Evolutionary conservation across 1,140 invertebrate species (phyloP).

Genomic region (Magallana ariakensis): DNA sequence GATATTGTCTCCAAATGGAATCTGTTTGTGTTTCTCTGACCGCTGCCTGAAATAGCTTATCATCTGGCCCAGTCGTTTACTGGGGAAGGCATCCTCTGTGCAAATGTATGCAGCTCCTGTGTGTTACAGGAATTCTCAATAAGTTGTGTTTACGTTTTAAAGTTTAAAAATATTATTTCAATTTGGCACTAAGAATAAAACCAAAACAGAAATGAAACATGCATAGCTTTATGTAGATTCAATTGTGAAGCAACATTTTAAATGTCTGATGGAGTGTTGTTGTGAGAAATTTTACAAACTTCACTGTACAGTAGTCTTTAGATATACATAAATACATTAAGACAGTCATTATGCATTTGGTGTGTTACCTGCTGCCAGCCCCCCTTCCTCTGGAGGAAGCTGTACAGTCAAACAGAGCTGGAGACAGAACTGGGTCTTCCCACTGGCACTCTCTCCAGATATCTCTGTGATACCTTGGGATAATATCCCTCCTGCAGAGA

Average conservation of each 20-base stretch:
- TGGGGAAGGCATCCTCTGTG: conserved; percentile 88
- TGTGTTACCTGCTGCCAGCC: conserved; percentile 80
- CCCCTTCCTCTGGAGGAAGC: conserved; percentile 79
- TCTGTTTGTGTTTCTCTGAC: conserved; percentile 40
- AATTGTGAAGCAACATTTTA: too few relatives aligned
- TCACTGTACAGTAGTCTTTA: too few relatives aligned
- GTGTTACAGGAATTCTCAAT: conserved; percentile 45
- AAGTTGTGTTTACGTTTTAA: too few relatives aligned
- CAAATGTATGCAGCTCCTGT: conserved; percentile 87
- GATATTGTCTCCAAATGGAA: conserved; percentile 79
- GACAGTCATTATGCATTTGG: too few relatives aligned
- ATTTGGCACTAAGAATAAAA: too few relatives aligned
- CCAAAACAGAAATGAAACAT: too few relatives aligned
- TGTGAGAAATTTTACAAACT: too few relatives aligned
- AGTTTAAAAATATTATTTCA: too few relatives aligned
- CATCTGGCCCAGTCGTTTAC: conserved; percentile 84
- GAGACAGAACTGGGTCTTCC: conserved; percentile 92
- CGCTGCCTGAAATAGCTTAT: conserved; percentile 67
- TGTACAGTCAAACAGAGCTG: conserved; percentile 86
- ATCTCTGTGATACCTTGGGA: conserved; percentile 89
- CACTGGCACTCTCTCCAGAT: conserved; percentile 88
- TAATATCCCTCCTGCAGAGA: conserved; percentile 86
- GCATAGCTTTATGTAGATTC: too few relatives aligned
- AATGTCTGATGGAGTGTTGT: too few relatives aligned
- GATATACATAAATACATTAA: too few relatives aligned